These are phyloP conservation scores for Eubucco bourcierii DNA, from an alignment of 2,113 vertebrate genomes.

Conservation along the genomic window DNA sequence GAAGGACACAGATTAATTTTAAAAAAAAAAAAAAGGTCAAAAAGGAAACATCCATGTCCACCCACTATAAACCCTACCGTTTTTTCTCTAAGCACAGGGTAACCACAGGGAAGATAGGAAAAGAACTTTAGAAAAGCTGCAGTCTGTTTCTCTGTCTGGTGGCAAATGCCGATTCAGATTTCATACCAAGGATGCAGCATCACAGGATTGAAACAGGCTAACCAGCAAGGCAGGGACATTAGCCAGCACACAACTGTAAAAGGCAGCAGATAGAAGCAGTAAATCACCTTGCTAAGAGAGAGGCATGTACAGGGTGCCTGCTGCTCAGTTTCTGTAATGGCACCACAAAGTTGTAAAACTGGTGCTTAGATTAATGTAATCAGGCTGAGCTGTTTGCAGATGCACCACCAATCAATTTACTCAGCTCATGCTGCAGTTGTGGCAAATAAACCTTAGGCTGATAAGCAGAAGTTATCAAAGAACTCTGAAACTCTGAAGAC, in stretches of 20 bases:
- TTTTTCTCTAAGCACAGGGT: not conserved
- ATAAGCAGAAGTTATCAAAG: conserved; percentile 32
- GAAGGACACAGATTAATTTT: not conserved
- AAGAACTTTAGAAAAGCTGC: not conserved
- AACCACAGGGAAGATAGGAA: not conserved
- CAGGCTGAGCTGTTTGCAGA: conserved; percentile 12
- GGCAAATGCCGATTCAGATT: conserved; percentile 1
- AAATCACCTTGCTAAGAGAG: not conserved
- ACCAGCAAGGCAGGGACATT: conserved; percentile 2
- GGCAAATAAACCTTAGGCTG: not conserved
- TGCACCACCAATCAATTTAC: not conserved
- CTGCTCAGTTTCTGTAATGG: not conserved
- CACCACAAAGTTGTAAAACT: conserved; percentile 30
- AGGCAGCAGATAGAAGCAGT: conserved; percentile 37
- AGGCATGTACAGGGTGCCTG: conserved; percentile 25
- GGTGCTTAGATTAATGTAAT: conserved; percentile 9
- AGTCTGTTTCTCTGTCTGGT: not conserved
- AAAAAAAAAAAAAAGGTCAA: not conserved
- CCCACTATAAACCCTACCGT: not conserved
- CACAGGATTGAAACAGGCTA: not conserved
- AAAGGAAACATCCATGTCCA: not conserved
- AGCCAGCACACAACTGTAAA: conserved; percentile 45
- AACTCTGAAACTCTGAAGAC: not conserved
- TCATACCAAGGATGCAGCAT: not conserved
- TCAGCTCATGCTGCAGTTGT: not conserved